Evolutionary conservation across 2,888 invertebrate genomes (phyloP).

Genomic region (Pediacus dermestoides): DNA sequence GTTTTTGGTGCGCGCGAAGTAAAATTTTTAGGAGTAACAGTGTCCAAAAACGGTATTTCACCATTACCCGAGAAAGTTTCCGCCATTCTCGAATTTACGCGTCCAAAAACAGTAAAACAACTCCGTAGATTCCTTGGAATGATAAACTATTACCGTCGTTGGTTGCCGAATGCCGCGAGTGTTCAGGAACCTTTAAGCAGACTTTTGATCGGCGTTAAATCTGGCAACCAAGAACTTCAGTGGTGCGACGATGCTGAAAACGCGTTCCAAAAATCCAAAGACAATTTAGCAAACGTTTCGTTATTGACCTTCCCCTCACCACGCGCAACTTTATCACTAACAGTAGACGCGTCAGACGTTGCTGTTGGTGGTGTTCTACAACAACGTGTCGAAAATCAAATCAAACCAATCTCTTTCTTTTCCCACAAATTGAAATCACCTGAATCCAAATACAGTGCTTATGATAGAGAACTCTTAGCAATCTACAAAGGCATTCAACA

Average conservation of each 20-base stretch:
- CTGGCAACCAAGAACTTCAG: background rate
- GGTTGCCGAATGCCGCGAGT: background rate
- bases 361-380: slow-evolving; percentile 8
- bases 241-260: background rate
- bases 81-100: background rate
- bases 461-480: slow-evolving; percentile 42
- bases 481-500: slow-evolving; percentile 36
- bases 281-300: background rate
- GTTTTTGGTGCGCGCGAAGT: slow-evolving; percentile 2
- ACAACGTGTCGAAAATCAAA: background rate
- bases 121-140: slow-evolving; percentile 7
- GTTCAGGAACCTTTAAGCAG: background rate
- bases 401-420: slow-evolving; percentile 16
- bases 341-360: slow-evolving; percentile 5
- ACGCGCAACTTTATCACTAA: background rate
- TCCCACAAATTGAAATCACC: slow-evolving; percentile 6
- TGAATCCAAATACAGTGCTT: slow-evolving; percentile 30
- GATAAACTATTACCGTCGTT: slow-evolving; percentile 5
- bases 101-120: background rate
- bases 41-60: background rate
- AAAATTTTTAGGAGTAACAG: slow-evolving; percentile 5
- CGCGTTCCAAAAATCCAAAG: background rate
- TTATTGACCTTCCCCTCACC: background rate
- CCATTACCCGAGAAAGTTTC: slow-evolving; percentile 10
- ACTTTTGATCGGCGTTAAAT: background rate